These are phyloP conservation scores for Oxytorus armatus DNA, from an alignment of 2,888 invertebrate genomes.

Conservation along the genomic window DNA sequence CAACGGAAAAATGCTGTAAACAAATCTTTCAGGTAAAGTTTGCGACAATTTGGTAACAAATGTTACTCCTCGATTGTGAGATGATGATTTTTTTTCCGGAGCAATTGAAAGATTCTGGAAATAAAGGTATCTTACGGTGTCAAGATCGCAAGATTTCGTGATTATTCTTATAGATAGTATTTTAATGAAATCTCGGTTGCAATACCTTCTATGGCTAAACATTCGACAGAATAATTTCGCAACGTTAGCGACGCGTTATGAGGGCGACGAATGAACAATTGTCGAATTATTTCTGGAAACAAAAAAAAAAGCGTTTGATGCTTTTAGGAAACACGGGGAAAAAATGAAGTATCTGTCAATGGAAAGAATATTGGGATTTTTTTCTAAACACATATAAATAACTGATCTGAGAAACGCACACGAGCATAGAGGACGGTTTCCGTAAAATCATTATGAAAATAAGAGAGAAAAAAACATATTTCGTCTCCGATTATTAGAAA, in stretches of 20 bases:
- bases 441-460: not conserved
- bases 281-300: slow-evolving; percentile 10
- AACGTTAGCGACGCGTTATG: slow-evolving; percentile 10
- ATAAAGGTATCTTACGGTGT: not conserved
- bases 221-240: slow-evolving; percentile 9
- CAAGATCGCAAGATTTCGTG: not conserved
- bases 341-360: not conserved
- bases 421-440: not conserved
- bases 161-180: not conserved
- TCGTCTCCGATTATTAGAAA: not conserved
- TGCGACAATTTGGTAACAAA: slow-evolving; percentile 17
- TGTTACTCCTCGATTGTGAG: not conserved
- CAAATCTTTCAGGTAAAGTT: slow-evolving; percentile 37
- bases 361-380: slow-evolving; percentile 8
- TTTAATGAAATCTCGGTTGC: slow-evolving; percentile 1
- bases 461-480: not conserved
- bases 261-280: not conserved
- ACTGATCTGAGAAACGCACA: slow-evolving; percentile 1
- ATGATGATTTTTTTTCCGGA: not conserved
- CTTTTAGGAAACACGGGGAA: not conserved
- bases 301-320: not conserved
- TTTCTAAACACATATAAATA: slow-evolving; percentile 1
- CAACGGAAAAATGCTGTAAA: slow-evolving; percentile 11
- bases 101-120: slow-evolving; percentile 1
- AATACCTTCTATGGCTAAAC: not conserved